Percentiles rank a stretch among this genome's conserved stretches.
phyloP scores from a whole-genome alignment of 2,888 invertebrate genomes.

The Euplexia lucipara region DNA sequence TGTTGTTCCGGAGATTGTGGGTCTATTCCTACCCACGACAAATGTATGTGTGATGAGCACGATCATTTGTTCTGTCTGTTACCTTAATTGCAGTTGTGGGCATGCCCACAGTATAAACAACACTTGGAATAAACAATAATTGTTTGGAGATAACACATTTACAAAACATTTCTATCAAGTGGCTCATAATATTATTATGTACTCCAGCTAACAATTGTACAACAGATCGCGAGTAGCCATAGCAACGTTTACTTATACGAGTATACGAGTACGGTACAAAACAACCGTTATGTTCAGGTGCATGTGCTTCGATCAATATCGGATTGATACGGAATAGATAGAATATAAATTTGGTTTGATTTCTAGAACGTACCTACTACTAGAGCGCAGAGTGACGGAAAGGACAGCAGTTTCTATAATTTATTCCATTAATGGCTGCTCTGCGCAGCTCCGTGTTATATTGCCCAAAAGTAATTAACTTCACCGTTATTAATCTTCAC shows the following conservation, averaged over 20 bases:
- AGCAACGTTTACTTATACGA: background rate
- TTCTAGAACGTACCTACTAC: slow-evolving; percentile 7
- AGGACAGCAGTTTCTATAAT: slow-evolving; percentile 60
- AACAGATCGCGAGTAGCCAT: slow-evolving; percentile 13
- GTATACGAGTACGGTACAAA: slow-evolving; percentile 17
- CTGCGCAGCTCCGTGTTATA: slow-evolving; percentile 62
- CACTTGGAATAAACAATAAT: no score
- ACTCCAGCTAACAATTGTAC: background rate
- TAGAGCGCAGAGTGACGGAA: slow-evolving; percentile 18
- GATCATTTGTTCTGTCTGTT: no score
- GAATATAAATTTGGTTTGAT: background rate
- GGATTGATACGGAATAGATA: background rate
- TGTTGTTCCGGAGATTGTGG: no score
- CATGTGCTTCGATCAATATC: slow-evolving; percentile 1
- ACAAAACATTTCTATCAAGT: background rate
- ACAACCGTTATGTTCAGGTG: background rate
- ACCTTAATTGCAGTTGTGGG: no score
- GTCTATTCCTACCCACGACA: no score
- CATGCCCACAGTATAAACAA: no score
- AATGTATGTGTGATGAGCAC: no score
- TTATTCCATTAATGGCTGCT: slow-evolving; percentile 73
- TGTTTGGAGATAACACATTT: no score
- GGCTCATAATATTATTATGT: slow-evolving; percentile 1
- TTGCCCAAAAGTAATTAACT: slow-evolving; percentile 76
- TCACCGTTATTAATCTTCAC: slow-evolving; percentile 75